phyloP scores from a whole-genome alignment of 64 coral and sea anemone genomes.

The Actinia tenebrosa region DNA sequence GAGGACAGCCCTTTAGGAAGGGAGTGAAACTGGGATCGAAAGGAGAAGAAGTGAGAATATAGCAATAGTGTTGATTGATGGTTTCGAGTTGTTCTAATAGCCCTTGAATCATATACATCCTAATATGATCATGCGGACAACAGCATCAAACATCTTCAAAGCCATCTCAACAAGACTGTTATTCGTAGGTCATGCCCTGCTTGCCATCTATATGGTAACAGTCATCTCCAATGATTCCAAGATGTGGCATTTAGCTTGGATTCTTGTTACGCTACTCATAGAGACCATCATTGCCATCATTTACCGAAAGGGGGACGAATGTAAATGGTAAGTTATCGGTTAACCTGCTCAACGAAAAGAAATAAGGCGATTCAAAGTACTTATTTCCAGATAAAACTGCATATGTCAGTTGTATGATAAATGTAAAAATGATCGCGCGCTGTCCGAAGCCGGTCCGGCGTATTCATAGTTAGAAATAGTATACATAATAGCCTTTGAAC shows the following conservation, averaged over 20 bases:
- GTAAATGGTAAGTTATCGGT: slow-evolving; percentile 43
- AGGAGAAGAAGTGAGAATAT: not conserved
- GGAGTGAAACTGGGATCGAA: not conserved
- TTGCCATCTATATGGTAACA: slow-evolving; percentile 52
- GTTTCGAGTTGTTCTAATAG: not conserved
- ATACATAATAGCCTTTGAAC: too few relatives aligned
- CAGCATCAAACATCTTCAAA: slow-evolving; percentile 28
- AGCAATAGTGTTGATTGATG: not conserved
- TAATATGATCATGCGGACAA: slow-evolving; percentile 11
- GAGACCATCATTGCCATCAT: slow-evolving; percentile 36
- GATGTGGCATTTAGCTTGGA: slow-evolving; percentile 35
- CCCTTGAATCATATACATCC: not conserved
- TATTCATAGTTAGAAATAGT: too few relatives aligned
- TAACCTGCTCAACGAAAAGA: too few relatives aligned
- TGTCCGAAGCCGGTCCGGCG: too few relatives aligned
- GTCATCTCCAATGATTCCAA: not conserved
- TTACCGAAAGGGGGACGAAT: slow-evolving; percentile 36
- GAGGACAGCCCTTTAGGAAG: not conserved
- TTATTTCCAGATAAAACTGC: too few relatives aligned
- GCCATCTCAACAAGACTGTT: slow-evolving; percentile 28
- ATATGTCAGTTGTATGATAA: too few relatives aligned
- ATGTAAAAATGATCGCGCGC: too few relatives aligned
- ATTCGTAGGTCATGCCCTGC: slow-evolving; percentile 34
- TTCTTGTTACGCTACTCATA: slow-evolving; percentile 26
- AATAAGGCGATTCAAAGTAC: too few relatives aligned